Evolutionary conservation across 2,113 vertebrate genomes (phyloP).

Genomic region (Labeo catla): DNA sequence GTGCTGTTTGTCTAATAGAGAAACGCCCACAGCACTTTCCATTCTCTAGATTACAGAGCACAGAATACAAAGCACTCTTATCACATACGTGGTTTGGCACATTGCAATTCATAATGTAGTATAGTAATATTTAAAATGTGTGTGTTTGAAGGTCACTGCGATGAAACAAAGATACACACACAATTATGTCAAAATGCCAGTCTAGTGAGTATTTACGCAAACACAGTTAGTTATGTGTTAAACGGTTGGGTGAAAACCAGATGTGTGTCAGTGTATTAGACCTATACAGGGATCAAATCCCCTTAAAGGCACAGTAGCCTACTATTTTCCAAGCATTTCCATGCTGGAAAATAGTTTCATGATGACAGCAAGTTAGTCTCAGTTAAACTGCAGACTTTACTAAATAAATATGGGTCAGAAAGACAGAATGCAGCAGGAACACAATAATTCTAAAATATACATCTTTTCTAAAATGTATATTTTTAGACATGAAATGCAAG

Average conservation of each 20-base stretch:
- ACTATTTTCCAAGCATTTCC: too few species aligned
- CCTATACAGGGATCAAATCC: too few species aligned
- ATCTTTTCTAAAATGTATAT: too few species aligned
- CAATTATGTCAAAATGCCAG: neutral
- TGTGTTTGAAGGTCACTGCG: neutral
- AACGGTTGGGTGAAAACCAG: too few species aligned
- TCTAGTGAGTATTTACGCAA: neutral
- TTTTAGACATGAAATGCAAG: too few species aligned
- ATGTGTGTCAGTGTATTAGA: too few species aligned
- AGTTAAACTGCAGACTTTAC: too few species aligned
- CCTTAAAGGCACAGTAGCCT: too few species aligned
- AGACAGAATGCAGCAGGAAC: neutral
- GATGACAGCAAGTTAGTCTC: too few species aligned
- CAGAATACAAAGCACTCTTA: neutral
- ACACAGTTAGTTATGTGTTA: neutral
- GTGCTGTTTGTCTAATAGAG: constrained; percentile 12
- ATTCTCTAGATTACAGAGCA: neutral
- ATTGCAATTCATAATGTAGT: neutral
- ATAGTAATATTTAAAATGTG: neutral
- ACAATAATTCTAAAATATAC: too few species aligned
- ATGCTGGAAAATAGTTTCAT: too few species aligned
- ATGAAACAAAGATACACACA: neutral
- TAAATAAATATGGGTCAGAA: neutral
- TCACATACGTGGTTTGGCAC: neutral
- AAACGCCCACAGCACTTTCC: neutral